Conservation (phyloP, 2,113 vertebrate genomes). For the Plecotus auritus region DNA sequence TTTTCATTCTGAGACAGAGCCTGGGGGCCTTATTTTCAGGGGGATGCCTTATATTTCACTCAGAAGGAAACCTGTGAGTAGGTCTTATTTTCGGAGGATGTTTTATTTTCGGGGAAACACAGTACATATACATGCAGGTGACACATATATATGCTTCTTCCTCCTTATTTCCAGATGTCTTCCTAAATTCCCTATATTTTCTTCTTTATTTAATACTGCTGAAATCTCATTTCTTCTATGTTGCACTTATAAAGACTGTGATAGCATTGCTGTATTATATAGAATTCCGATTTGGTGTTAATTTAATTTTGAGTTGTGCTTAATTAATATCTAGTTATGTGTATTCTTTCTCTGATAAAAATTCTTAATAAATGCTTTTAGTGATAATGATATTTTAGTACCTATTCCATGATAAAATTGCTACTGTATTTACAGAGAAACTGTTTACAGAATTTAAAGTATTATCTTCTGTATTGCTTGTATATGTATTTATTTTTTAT, state of each 20-base stretch:
- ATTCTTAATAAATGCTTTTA: not conserved
- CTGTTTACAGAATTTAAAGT: not conserved
- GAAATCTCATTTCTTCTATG: not conserved
- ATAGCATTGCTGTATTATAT: not conserved
- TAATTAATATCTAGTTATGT: not conserved
- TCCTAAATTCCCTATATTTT: not conserved
- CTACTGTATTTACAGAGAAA: not conserved
- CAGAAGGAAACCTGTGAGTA: too few species aligned
- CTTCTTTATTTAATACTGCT: not conserved
- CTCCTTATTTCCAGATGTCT: not conserved
- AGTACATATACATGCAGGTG: not conserved
- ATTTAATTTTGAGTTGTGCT: not conserved
- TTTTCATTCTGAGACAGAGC: too few species aligned
- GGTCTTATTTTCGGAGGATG: too few species aligned
- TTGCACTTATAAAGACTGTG: not conserved
- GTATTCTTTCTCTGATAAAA: slow-evolving; percentile 10
- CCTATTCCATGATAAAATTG: not conserved
- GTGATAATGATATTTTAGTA: not conserved
- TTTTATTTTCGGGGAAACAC: too few species aligned
- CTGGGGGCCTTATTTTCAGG: too few species aligned
- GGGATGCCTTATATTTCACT: too few species aligned
- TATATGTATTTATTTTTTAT: too few species aligned
- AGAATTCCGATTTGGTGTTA: not conserved
- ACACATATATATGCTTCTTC: not conserved
- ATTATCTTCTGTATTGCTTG: not conserved